Evolutionary conservation across 2,113 vertebrate genomes (phyloP).

Genomic region (Lophius piscatorius): DNA sequence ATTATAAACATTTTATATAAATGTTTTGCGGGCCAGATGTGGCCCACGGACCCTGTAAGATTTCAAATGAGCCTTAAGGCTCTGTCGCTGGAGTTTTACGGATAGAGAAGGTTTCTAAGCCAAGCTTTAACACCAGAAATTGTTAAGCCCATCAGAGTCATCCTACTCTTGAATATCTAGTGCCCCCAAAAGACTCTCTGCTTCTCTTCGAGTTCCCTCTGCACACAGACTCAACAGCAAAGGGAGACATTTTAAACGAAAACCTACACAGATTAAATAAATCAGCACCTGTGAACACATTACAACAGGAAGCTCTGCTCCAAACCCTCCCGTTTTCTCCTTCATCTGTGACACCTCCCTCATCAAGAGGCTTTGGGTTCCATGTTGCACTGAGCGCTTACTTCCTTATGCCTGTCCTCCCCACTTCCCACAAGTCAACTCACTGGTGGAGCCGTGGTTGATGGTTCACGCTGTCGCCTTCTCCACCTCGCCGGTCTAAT

Average conservation of each 20-base stretch:
- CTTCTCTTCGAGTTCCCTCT: slow-evolving; percentile 5
- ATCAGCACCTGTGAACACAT: slow-evolving; percentile 2
- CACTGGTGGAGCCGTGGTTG: slow-evolving; percentile 29
- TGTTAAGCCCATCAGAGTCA: slow-evolving; percentile 44
- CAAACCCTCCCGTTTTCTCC: background rate
- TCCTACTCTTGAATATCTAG: slow-evolving; percentile 28
- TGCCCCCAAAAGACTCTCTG: slow-evolving; percentile 18
- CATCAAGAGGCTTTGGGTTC: slow-evolving; percentile 11
- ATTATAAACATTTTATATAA: too few relatives aligned
- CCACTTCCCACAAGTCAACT: slow-evolving; percentile 30
- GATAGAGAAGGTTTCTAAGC: slow-evolving; percentile 35
- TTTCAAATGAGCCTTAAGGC: slow-evolving; percentile 61
- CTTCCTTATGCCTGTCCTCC: background rate
- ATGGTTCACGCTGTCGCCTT: slow-evolving; percentile 46
- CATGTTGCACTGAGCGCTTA: background rate
- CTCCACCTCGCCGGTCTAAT: slow-evolving; percentile 63
- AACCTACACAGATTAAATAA: slow-evolving; percentile 9
- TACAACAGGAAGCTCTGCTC: background rate
- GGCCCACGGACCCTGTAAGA: too few relatives aligned
- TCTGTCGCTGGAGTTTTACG: slow-evolving; percentile 52
- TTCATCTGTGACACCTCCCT: background rate
- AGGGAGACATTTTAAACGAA: background rate
- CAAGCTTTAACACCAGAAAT: slow-evolving; percentile 64
- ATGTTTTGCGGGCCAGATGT: too few relatives aligned
- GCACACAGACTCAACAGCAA: background rate